Percentiles rank a stretch among this genome's conserved stretches.
Conservation (phyloP, 2,797 vertebrate genomes). For the Epinephelus coioides region DNA sequence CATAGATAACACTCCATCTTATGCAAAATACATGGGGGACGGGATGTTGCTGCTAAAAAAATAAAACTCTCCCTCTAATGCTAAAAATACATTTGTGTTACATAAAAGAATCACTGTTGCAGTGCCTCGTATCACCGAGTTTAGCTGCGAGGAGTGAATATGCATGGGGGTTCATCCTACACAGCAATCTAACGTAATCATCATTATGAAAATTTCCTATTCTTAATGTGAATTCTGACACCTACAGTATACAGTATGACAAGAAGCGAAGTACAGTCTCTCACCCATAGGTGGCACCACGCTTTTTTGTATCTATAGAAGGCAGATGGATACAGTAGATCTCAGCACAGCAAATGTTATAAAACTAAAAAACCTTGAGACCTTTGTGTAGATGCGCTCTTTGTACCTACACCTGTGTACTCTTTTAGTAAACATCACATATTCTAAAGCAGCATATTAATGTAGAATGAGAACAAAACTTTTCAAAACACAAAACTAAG, state of each 20-base stretch:
- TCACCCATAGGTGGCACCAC: conserved; percentile 73
- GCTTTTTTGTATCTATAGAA: conserved; percentile 46
- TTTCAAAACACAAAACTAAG: not conserved
- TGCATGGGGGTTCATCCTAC: conserved; percentile 1
- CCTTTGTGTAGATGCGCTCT: not conserved
- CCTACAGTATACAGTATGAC: not conserved
- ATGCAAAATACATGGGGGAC: conserved; percentile 62
- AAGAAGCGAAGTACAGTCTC: conserved; percentile 26
- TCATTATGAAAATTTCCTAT: not conserved
- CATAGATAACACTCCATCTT: conserved; percentile 49
- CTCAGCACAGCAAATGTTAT: not conserved
- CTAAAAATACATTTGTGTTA: conserved; percentile 66
- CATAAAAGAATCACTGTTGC: conserved; percentile 46
- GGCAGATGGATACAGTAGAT: conserved; percentile 10
- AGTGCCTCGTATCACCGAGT: conserved; percentile 27
- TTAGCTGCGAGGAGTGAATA: conserved; percentile 14
- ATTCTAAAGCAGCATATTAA: not conserved
- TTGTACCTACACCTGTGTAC: not conserved
- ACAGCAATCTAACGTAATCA: conserved; percentile 12
- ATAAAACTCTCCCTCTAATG: conserved; percentile 51
- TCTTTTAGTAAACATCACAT: not conserved
- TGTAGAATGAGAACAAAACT: not conserved
- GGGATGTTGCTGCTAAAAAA: conserved; percentile 52
- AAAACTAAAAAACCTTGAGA: not conserved
- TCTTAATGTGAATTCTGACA: conserved; percentile 24